Base-by-base conservation (phyloP, 2,797 vertebrate genomes). In the Philypnodon macrostomus region DNA sequence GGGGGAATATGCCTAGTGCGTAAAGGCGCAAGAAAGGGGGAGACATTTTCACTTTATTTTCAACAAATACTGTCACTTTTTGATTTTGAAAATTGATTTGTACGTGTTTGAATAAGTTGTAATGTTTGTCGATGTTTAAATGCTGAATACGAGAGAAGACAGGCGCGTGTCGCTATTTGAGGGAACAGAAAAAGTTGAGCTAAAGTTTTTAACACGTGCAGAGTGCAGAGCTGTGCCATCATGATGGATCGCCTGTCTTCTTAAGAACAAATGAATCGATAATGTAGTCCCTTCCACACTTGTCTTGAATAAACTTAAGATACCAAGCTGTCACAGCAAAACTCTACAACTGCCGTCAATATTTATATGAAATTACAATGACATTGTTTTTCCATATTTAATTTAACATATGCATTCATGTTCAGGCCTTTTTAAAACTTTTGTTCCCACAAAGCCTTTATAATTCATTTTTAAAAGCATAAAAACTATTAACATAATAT, bases 131-230 rank as follows among this genome's bases (percentile, higher is more conserved):
- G 7, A 31, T 10, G 7, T 1, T 3, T 30, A 49, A 19, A 4
- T 41, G 61, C 46, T 50, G 33, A 32, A 47, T 7, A 45, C 36
- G 46, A 34, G 49, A 40, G 54, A 48, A 30, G 47, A 56, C 18
- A 67, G 13, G 60, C 46, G 73, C 68, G 57, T 67, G 37, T 55
- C 66, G 31, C 13, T 41, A 47, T 44, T 3, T 13, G 16, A 17
- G 15, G 13, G 48, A 7, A 33, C 34, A 31, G 44, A 27, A 63
- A 81, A 83, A 78, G 70, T 85, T 80, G 2, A 55, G 59, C 15
- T 29, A 75, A 87, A 77, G 72, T 83, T 87, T 77, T 53, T 30
- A 60, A 53, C 81, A 80, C 81, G 75, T 85, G 79, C 65, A 21
- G 63, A 47, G n/a, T n/a, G 45, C 46, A 42, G 64, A 51, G 63